Evolutionary conservation across 1,140 invertebrate species (phyloP).

Genomic region (Coptotermes formosanus): DNA sequence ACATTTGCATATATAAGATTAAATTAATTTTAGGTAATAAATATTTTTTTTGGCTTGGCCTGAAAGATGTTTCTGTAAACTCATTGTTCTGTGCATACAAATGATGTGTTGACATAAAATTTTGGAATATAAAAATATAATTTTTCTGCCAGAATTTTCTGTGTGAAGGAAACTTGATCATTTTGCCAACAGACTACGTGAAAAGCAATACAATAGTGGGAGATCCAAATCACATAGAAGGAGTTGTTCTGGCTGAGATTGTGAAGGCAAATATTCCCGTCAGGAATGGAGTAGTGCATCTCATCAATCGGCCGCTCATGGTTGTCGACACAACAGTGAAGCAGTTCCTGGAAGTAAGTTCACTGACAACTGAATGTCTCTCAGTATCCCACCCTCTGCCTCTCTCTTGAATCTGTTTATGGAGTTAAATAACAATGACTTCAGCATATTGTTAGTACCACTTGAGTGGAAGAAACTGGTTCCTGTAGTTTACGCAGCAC

Average conservation of each 20-base stretch:
- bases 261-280: conserved; percentile 90
- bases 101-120: background rate
- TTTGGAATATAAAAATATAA: background rate
- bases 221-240: conserved; percentile 69
- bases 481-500: too few species aligned
- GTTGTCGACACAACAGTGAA: conserved; percentile 81
- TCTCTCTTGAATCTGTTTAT: background rate
- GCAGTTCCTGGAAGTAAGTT: conserved; percentile 80
- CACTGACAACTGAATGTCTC: background rate
- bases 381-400: background rate
- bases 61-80: too few species aligned
- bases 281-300: conserved; percentile 86
- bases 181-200: conserved; percentile 66
- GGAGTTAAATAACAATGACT: background rate
- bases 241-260: conserved; percentile 83
- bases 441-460: background rate
- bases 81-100: too few species aligned
- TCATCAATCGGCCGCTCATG: conserved; percentile 87
- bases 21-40: too few species aligned
- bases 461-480: too few species aligned
- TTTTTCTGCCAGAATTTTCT: background rate
- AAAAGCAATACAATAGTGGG: conserved; percentile 83
- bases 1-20: too few species aligned
- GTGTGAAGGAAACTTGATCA: background rate
- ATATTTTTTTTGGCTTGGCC: too few species aligned